Conservation (phyloP, 2,113 vertebrate genomes). For the Catharus minimus region DNA sequence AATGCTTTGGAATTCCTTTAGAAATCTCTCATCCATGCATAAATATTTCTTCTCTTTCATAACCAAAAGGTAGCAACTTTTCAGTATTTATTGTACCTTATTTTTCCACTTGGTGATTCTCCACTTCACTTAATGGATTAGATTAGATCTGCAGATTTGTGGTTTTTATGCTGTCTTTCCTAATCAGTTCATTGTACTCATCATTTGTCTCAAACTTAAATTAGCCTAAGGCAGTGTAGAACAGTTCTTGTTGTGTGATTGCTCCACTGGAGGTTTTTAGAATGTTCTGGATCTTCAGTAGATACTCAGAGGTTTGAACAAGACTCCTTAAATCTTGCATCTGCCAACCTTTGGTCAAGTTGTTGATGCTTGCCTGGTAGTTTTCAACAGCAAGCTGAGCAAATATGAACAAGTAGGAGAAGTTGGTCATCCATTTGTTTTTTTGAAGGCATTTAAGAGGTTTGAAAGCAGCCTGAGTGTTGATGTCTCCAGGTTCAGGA, state of each 20-base stretch:
- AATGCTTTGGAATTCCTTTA: background rate
- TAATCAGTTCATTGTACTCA: background rate
- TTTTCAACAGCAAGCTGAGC: background rate
- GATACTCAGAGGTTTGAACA: background rate
- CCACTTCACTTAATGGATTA: background rate
- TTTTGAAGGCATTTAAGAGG: conserved; percentile 15
- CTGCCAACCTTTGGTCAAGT: background rate
- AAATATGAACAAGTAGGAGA: background rate
- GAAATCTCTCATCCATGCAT: background rate
- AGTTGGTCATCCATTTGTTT: conserved; percentile 11
- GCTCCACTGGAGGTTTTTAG: background rate
- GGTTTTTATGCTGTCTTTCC: background rate
- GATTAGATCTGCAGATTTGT: background rate
- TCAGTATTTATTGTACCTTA: background rate
- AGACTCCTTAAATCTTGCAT: background rate
- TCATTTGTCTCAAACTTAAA: background rate
- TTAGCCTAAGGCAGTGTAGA: background rate
- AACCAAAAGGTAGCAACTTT: background rate
- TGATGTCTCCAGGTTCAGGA: conserved; percentile 33
- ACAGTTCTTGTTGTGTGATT: background rate
- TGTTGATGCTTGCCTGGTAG: background rate
- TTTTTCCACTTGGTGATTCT: background rate
- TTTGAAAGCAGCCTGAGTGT: conserved; percentile 1
- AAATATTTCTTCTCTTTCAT: background rate
- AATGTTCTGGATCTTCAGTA: background rate